A percentile compares a stretch with the other conserved stretches of the same genome.
Evolutionary conservation across 2,113 vertebrate species (phyloP).

Genomic region (Progne subis): DNA sequence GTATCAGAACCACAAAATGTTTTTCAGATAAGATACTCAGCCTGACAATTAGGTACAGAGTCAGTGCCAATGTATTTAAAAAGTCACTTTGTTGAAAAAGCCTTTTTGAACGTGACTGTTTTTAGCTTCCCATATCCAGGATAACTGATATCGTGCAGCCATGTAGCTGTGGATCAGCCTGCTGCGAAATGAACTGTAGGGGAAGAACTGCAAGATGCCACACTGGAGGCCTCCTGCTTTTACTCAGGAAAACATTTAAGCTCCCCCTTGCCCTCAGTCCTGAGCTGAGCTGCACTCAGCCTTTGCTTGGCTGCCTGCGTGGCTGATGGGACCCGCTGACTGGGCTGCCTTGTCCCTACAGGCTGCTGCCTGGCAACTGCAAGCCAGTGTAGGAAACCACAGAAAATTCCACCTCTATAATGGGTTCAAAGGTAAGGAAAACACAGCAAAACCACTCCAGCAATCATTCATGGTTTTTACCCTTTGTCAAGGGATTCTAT

Average conservation of each 20-base stretch:
- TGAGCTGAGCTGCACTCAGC: not conserved
- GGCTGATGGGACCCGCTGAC: fast-evolving
- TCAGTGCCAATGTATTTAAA: not conserved
- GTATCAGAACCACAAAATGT: not conserved
- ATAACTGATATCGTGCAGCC: not conserved
- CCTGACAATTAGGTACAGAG: not conserved
- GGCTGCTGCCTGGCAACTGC: not conserved
- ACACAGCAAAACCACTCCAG: not conserved
- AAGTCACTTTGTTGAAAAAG: not conserved
- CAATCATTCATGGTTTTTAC: not conserved
- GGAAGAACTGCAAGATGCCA: not conserved
- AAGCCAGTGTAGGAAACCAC: not conserved
- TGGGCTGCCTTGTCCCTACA: not conserved
- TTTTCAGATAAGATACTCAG: not conserved
- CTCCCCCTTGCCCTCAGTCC: not conserved
- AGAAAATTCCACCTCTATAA: not conserved
- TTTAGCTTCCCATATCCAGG: not conserved
- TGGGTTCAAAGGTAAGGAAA: not conserved
- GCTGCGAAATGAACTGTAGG: not conserved
- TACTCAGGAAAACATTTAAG: not conserved
- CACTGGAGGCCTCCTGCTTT: not conserved
- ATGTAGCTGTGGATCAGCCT: not conserved
- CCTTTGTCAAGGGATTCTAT: not conserved
- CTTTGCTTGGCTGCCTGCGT: not conserved
- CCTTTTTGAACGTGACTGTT: not conserved